phyloP scores from a whole-genome alignment of 2,113 vertebrate species.

The Ibidorhyncha struthersii region DNA sequence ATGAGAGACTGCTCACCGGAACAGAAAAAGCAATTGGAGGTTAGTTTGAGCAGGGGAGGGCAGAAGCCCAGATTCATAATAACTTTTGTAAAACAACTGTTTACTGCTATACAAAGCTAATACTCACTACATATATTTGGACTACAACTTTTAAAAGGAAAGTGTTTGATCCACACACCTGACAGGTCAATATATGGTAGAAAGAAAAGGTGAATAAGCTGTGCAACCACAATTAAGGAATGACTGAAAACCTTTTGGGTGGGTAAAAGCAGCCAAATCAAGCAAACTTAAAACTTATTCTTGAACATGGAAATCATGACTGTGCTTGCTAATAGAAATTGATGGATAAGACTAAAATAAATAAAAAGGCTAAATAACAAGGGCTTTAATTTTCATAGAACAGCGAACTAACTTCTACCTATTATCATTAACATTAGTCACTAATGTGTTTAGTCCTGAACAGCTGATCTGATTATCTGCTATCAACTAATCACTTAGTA shows the following conservation, averaged over 20 bases:
- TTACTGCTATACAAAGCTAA: background rate
- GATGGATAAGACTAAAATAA: background rate
- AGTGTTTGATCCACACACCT: background rate
- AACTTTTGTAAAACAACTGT: background rate
- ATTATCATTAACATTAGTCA: background rate
- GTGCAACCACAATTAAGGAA: background rate
- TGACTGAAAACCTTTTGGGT: background rate
- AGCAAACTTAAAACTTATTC: background rate
- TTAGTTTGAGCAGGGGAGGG: background rate
- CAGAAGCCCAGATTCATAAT: background rate
- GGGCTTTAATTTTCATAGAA: background rate
- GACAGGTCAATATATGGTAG: background rate
- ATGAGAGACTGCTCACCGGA: background rate
- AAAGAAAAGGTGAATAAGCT: background rate
- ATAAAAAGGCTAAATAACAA: background rate
- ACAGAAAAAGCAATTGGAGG: background rate
- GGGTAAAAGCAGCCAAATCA: background rate
- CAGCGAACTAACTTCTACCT: background rate
- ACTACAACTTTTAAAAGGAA: background rate
- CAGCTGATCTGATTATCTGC: background rate
- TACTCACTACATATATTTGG: background rate
- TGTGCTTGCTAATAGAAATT: background rate
- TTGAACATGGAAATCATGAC: background rate
- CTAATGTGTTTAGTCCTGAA: background rate
- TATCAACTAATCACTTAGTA: background rate